A percentile compares a stretch with the other conserved stretches of the same genome.
These are phyloP conservation scores for Pseudachorutes palmiensis DNA, from an alignment of 1,140 invertebrate genomes.

Conservation along the genomic window DNA sequence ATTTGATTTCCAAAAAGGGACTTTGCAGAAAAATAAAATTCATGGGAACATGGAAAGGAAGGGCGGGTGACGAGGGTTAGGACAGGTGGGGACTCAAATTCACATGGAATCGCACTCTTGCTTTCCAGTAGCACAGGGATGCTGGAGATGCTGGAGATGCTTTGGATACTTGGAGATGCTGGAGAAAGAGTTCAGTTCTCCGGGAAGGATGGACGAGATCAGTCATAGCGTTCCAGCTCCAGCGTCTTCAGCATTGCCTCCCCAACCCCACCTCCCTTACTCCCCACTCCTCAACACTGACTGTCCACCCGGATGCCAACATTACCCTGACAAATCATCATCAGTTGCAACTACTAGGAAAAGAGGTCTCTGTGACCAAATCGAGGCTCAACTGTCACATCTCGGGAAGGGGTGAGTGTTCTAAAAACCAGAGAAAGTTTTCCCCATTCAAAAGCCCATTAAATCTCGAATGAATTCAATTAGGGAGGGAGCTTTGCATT, in stretches of 20 bases:
- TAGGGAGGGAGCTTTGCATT: background rate
- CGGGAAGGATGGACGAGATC: background rate
- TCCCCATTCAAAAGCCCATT: background rate
- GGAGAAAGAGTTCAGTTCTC: constrained; percentile 11
- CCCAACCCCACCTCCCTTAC: background rate
- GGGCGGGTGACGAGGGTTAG: background rate
- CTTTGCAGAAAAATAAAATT: background rate
- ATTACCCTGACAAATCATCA: no score
- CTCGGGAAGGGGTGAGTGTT: background rate
- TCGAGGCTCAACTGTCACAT: background rate
- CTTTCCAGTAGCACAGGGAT: background rate
- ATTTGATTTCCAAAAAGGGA: background rate
- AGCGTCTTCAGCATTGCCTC: no score
- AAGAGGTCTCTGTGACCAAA: background rate
- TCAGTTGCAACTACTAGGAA: no score
- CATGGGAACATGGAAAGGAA: background rate
- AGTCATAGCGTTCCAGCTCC: background rate
- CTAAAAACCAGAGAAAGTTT: background rate
- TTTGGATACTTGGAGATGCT: background rate
- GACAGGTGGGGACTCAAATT: background rate
- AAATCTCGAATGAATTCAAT: background rate
- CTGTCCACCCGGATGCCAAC: background rate
- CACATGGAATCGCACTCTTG: background rate
- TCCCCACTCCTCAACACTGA: background rate
- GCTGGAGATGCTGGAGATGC: background rate